phyloP scores from a whole-genome alignment of 2,797 vertebrate genomes.

The Gallinago solitaria region DNA sequence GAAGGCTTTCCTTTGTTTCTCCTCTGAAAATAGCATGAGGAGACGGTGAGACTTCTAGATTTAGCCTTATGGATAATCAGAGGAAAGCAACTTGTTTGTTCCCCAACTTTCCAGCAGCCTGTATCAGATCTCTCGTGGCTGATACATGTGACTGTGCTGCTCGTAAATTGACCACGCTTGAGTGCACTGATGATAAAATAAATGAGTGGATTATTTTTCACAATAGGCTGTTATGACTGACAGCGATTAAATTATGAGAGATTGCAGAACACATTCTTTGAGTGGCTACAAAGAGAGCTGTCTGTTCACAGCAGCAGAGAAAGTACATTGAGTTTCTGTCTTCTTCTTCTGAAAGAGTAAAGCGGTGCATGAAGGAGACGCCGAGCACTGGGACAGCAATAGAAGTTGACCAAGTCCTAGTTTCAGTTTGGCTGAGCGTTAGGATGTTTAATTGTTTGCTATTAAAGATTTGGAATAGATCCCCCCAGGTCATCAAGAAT shows the following conservation, averaged over 20 bases:
- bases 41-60: background rate
- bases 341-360: background rate
- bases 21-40: background rate
- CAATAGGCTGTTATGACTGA: conserved; percentile 60
- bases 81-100: conserved; percentile 47
- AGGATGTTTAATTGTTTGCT: background rate
- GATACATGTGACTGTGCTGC: conserved; percentile 34
- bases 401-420: background rate
- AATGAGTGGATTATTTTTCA: conserved; percentile 70
- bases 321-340: conserved; percentile 30
- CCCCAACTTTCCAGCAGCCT: background rate
- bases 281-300: conserved; percentile 3
- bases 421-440: background rate
- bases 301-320: conserved; percentile 3
- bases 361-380: background rate
- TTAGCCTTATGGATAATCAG: conserved; percentile 31
- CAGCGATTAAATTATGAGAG: conserved; percentile 60
- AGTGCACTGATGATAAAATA: conserved; percentile 65
- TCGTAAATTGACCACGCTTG: conserved; percentile 61
- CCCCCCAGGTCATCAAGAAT: background rate
- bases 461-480: background rate
- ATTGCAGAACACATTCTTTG: conserved; percentile 41
- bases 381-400: background rate
- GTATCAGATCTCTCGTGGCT: conserved; percentile 37
- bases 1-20: conserved; percentile 7